Conservation (phyloP, 1,140 invertebrate genomes). For the Melipona quadrifasciata region DNA sequence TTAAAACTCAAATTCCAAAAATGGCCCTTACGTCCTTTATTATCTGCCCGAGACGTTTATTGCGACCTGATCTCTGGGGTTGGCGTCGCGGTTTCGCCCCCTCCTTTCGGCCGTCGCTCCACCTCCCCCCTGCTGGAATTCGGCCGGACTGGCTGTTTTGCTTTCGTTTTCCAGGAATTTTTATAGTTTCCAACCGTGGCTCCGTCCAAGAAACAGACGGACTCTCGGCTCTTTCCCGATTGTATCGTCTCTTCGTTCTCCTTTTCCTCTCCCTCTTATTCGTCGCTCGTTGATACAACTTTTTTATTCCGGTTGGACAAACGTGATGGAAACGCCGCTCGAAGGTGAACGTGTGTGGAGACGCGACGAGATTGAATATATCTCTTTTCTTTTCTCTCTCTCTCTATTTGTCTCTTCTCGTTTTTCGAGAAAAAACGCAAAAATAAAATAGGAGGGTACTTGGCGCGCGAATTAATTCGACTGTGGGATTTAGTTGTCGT, state of each 20-base stretch:
- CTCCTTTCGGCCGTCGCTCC: neutral
- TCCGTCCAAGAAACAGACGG: constrained; percentile 20
- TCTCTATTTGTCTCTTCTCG: neutral
- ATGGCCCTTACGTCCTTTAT: constrained; percentile 35
- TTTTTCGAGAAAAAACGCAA: no score
- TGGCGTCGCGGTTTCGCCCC: neutral
- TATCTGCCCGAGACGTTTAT: constrained; percentile 31
- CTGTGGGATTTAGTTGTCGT: neutral
- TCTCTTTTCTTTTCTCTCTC: neutral
- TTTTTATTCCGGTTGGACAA: neutral
- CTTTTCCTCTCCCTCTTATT: constrained; percentile 4
- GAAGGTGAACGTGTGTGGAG: neutral
- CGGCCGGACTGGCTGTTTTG: constrained; percentile 60
- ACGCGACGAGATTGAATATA: neutral
- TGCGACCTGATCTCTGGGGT: neutral
- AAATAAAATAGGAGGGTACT: neutral
- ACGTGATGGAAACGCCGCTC: neutral
- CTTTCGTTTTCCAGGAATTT: constrained; percentile 60
- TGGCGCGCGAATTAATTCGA: neutral
- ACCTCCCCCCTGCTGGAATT: constrained; percentile 43
- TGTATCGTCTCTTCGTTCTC: neutral
- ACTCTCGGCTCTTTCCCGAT: neutral
- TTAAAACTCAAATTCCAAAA: constrained; percentile 42
- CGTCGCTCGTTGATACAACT: neutral
- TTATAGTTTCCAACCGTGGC: constrained; percentile 48